Percentiles rank a stretch among this genome's conserved stretches.
phyloP scores from a whole-genome alignment of 2,797 vertebrate genomes.

The Gouania willdenowi region DNA sequence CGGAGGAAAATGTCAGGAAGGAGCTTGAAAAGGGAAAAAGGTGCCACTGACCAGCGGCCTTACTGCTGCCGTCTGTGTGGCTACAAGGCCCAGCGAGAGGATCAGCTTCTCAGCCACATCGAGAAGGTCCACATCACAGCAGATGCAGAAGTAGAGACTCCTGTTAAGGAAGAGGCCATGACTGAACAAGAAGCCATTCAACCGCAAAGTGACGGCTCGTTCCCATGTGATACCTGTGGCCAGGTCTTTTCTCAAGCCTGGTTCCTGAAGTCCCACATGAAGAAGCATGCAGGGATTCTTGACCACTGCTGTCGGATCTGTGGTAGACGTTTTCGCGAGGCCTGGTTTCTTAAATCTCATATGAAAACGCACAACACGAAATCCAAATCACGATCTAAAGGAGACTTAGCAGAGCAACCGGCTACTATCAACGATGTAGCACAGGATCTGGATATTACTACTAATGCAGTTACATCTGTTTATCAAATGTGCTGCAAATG shows the following conservation, averaged over 20 bases:
- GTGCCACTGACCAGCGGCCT: constrained; percentile 70
- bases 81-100: constrained; percentile 82
- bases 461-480: constrained; percentile 69
- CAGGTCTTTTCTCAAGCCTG: constrained; percentile 91
- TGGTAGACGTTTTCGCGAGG: constrained; percentile 89
- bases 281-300: constrained; percentile 89
- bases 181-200: constrained; percentile 57
- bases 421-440: constrained; percentile 91
- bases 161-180: constrained; percentile 54
- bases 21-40: constrained; percentile 80
- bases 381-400: constrained; percentile 76
- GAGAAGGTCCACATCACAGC: constrained; percentile 90
- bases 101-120: constrained; percentile 88
- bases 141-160: constrained; percentile 61
- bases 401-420: constrained; percentile 75
- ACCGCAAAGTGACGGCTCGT: constrained; percentile 78
- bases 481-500: constrained; percentile 93
- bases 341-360: constrained; percentile 96
- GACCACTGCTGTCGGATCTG: constrained; percentile 92
- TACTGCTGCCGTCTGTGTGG: constrained; percentile 87
- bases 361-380: constrained; percentile 92
- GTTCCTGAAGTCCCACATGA: constrained; percentile 96
- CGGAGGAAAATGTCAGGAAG: constrained; percentile 80
- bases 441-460: constrained; percentile 78
- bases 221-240: constrained; percentile 89